Evolutionary conservation across 2,888 invertebrate species (phyloP), one percentile per base, ranked within the genome.

Genomic region (Watsonalla cultraria): DNA sequence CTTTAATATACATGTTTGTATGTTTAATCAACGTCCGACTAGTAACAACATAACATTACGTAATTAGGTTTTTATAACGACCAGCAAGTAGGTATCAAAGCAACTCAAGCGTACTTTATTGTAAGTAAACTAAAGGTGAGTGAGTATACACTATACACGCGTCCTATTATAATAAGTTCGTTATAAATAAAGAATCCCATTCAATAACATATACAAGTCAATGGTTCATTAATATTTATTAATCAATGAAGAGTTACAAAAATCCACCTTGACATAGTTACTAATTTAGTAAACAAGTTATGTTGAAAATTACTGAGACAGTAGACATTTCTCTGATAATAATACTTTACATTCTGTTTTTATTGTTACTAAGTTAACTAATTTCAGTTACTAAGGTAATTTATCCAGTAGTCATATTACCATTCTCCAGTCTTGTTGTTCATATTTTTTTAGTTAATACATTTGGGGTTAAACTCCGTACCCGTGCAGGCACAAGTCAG

Each of bases 31-130:
- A 42, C 9, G 11, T 53, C 56, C 57, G 52, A 45, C 24, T 47
- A 51, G 61, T 59, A 66, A 68, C 62, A 55, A 66, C 68, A 1
- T 68, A 69, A 59, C 57, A 69, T 74, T 76, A 75, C 71, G 72
- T 70, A 74, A 75, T 66, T 65, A 68, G 56, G 61, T 68, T 75
- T 77, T 80, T 72, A 66, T 72, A 65, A 57, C 63, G 62, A 63
- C 58, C 65, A 64, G 60, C 62, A 70, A 64, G 58, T 59, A n/a
- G 56, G 63, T 69, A 74, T 73, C 75, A 77, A 76, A 75, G 74
- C 13, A 11, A 45, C n/a, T 45, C 66, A 64, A 63, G 64, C 62
- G 61, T 60, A 64, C 63, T 64, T 60, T 62, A 58, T 46, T 46
- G 14, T 14, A 13, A 15, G 14, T 46, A 14, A 42, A 7, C 11